Conservation (phyloP, 2,888 invertebrate genomes). For the Tetragonula carbonaria region DNA sequence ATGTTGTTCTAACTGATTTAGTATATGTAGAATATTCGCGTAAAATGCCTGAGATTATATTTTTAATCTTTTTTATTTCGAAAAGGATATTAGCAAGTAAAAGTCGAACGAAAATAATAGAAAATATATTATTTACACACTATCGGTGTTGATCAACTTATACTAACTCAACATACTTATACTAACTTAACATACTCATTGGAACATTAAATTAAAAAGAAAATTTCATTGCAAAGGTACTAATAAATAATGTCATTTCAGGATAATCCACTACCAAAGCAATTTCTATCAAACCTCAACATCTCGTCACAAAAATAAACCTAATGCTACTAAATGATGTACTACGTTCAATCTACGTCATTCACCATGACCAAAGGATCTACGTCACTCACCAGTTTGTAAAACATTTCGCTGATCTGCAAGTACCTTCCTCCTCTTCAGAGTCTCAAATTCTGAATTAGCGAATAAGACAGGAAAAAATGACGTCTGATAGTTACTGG, state of each 20-base stretch:
- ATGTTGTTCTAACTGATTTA: not conserved
- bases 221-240: no score
- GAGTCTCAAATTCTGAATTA: not conserved
- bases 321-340: not conserved
- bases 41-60: not conserved
- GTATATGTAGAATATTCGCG: not conserved
- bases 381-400: constrained; percentile 41
- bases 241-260: not conserved
- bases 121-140: no score
- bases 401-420: constrained; percentile 22
- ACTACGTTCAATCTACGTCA: not conserved
- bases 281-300: not conserved
- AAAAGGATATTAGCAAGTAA: not conserved
- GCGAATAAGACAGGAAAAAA: constrained; percentile 12
- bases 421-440: not conserved
- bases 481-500: constrained; percentile 46
- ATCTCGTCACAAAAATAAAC: not conserved
- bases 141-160: no score
- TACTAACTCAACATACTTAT: no score
- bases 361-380: no score
- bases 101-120: no score
- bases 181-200: no score
- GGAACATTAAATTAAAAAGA: not conserved
- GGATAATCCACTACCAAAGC: no score
- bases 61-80: not conserved